Evolutionary conservation across 1,140 invertebrate genomes (phyloP).

Genomic region (Catajapyx aquilonaris): DNA sequence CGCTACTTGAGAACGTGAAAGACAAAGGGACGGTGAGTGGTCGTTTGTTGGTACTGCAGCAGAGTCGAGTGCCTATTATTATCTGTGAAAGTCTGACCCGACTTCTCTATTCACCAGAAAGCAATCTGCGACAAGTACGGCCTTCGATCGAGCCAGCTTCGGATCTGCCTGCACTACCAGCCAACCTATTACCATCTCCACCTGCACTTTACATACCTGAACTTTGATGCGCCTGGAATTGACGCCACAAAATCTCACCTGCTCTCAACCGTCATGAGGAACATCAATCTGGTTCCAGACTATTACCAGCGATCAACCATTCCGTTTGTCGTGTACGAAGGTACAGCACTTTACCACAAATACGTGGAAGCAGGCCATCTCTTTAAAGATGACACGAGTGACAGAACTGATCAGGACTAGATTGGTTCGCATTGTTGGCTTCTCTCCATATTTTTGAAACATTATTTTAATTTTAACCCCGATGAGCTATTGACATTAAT

Average conservation of each 20-base stretch:
- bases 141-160: constrained; percentile 41
- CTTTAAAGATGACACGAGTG: too few species aligned
- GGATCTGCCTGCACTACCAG: constrained; percentile 86
- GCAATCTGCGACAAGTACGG: constrained; percentile 61
- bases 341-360: background rate
- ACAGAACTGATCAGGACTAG: too few species aligned
- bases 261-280: constrained; percentile 70
- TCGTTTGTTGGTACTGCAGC: too few species aligned
- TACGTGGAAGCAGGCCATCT: background rate
- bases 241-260: constrained; percentile 42
- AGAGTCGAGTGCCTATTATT: too few species aligned
- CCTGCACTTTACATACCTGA: constrained; percentile 73
- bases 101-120: constrained; percentile 28
- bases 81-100: too few species aligned
- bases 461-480: too few species aligned
- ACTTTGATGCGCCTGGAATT: constrained; percentile 54
- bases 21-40: constrained; percentile 42
- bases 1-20: constrained; percentile 59
- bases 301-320: constrained; percentile 70
- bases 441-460: too few species aligned
- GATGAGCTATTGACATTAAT: too few species aligned
- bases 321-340: constrained; percentile 19
- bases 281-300: constrained; percentile 55
- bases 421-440: too few species aligned
- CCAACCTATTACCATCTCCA: constrained; percentile 94